Conservation (phyloP, 2,888 invertebrate species). For the Rhogogaster chlorosoma region DNA sequence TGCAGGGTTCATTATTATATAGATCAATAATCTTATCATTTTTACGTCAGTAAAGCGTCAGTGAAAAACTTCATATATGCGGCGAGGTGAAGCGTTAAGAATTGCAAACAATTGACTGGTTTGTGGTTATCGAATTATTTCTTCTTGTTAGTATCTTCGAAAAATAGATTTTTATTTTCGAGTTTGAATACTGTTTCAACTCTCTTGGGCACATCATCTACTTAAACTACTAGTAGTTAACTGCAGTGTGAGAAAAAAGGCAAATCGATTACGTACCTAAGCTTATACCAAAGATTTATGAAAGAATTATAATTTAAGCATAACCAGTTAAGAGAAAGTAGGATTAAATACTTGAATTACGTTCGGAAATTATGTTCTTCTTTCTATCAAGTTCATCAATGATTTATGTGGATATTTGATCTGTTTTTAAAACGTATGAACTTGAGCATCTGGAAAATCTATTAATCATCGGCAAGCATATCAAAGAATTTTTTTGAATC, state of each 20-base stretch:
- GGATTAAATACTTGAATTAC: background rate
- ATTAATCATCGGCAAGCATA: constrained; percentile 18
- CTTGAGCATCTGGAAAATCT: background rate
- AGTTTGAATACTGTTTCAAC: background rate
- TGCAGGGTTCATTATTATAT: background rate
- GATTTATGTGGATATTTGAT: background rate
- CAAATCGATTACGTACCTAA: constrained; percentile 1
- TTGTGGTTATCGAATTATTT: background rate
- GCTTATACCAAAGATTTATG: constrained; percentile 19
- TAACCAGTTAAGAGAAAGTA: background rate
- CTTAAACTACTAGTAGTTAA: background rate
- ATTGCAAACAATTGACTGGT: constrained; percentile 2
- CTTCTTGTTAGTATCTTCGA: background rate
- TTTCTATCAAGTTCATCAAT: background rate
- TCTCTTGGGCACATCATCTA: constrained; percentile 4
- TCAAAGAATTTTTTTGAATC: background rate
- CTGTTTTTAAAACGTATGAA: background rate
- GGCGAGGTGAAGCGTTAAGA: background rate
- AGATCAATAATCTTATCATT: constrained; percentile 30
- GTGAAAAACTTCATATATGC: constrained; percentile 33
- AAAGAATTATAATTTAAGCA: background rate
- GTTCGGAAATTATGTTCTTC: background rate
- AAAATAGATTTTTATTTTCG: background rate
- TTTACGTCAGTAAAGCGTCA: constrained; percentile 45
- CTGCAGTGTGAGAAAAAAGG: background rate